phyloP scores from a whole-genome alignment of 1,140 invertebrate genomes.

The Psix sp. region DNA sequence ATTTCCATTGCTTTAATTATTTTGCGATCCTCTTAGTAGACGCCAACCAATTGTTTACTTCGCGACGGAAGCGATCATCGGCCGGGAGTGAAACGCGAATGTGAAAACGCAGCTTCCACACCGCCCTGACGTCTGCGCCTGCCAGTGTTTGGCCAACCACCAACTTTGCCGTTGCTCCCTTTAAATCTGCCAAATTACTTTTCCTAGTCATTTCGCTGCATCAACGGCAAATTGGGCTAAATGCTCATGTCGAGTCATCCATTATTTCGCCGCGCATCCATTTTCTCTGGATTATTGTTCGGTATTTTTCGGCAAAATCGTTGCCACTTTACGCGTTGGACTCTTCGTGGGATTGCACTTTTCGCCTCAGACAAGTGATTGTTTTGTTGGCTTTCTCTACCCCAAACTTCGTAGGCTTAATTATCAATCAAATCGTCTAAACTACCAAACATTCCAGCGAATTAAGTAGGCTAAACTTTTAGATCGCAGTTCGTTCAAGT shows the following conservation, averaged over 20 bases:
- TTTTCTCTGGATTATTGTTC: slow-evolving; percentile 28
- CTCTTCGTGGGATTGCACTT: too few species aligned
- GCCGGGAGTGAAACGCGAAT: slow-evolving; percentile 16
- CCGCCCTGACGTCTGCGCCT: slow-evolving; percentile 24
- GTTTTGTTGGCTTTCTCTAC: too few species aligned
- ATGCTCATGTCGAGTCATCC: slow-evolving; percentile 49
- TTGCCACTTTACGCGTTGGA: too few species aligned
- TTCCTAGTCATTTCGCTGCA: slow-evolving; percentile 62
- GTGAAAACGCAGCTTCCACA: slow-evolving; percentile 25
- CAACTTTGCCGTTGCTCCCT: slow-evolving; percentile 63
- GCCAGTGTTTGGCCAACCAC: slow-evolving; percentile 71
- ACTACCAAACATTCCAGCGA: too few species aligned
- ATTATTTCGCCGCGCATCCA: slow-evolving; percentile 54
- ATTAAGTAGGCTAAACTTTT: too few species aligned
- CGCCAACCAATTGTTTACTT: slow-evolving; percentile 72
- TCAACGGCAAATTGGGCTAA: slow-evolving; percentile 56
- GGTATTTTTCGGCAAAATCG: slow-evolving; percentile 10
- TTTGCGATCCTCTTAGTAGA: slow-evolving; percentile 69
- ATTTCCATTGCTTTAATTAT: slow-evolving; percentile 74
- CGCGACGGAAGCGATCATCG: slow-evolving; percentile 34
- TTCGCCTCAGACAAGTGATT: too few species aligned
- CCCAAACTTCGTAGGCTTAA: too few species aligned
- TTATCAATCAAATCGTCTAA: too few species aligned
- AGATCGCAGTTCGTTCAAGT: slow-evolving; percentile 4
- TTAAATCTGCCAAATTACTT: slow-evolving; percentile 63